Evolutionary conservation across 2,797 vertebrate genomes (phyloP), one percentile per base, ranked within the genome.

Genomic region (Anableps anableps): DNA sequence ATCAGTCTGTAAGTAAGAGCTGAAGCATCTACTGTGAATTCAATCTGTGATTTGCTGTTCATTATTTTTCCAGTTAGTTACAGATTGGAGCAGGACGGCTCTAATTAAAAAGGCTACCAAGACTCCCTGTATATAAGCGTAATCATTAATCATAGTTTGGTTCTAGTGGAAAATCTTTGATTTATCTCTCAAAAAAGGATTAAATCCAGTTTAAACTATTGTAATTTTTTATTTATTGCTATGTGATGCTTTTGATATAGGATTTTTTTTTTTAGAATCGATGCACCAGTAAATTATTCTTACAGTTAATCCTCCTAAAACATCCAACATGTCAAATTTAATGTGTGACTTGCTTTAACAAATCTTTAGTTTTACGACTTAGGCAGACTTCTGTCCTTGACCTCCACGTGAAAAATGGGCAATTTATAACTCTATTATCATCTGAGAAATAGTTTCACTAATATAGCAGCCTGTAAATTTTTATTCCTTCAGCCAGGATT

Each of bases 401-500:
- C n/a, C 75, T 23, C n/a, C 55, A 1, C 21, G n/a, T 78, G 17
- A 66, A 64, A 76, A 34, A 76, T 53, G 0, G 1, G 10, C 1
- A 0, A 74, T 76, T 79, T 13, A 45, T 53, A 58, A 60, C 29
- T 47, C 41, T 79, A 23, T n/a, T 77, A 38, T 74, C 19, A 81
- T 74, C 5, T 53, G 78, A 72, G 2, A 81, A 79, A 74, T 76
- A 4, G 14, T 73, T 82, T 74, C 47, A 13, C 31, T 73, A 31
- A 76, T 71, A 75, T 51, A 51, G 10, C 66, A 4, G 11, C 36
- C 26, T 5, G 50, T 79, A 31, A 68, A 81, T 76, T 14, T 43
- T 76, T 38, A 60, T 68, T 78, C 82, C 58, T 48, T 21, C 50
- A 11, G 29, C 53, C 38, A 58, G 14, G 60, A 80, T 82, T 74